phyloP scores from a whole-genome alignment of 1,140 invertebrate genomes.

The Amphibalanus amphitrite region DNA sequence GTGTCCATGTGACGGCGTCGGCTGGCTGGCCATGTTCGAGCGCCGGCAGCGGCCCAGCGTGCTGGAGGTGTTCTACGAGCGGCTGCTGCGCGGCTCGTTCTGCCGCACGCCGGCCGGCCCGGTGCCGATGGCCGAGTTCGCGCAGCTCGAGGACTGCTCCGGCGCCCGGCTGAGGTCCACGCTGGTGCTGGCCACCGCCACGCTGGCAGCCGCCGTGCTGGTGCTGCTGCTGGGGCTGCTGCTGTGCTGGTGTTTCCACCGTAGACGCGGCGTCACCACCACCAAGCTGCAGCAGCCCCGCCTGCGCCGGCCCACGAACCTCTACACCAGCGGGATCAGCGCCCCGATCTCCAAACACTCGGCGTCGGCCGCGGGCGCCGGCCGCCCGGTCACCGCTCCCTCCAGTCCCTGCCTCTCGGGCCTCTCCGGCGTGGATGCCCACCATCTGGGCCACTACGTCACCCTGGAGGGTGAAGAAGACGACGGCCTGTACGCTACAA shows the following conservation, averaged over 20 bases:
- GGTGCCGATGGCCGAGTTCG: neutral
- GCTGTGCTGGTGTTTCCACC: neutral
- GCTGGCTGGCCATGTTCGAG: neutral
- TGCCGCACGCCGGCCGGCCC: neutral
- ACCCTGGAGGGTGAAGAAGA: neutral
- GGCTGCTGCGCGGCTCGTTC: neutral
- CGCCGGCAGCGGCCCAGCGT: neutral
- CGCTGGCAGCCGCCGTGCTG: neutral
- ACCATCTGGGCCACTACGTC: neutral
- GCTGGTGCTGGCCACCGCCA: neutral
- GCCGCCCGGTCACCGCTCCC: no score
- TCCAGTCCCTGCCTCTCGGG: neutral
- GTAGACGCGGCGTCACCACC: neutral
- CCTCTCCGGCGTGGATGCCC: neutral
- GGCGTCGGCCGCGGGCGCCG: no score
- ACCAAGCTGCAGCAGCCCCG: neutral
- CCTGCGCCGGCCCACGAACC: neutral
- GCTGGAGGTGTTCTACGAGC: neutral
- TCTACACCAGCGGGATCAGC: neutral
- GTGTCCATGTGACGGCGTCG: neutral
- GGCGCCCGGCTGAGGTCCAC: neutral
- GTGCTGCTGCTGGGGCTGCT: neutral
- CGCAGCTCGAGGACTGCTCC: neutral
- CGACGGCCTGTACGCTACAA: neutral
- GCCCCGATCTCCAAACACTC: neutral